These are phyloP conservation scores for Synchiropus splendidus DNA, from an alignment of 2,113 vertebrate genomes.

Conservation along the genomic window DNA sequence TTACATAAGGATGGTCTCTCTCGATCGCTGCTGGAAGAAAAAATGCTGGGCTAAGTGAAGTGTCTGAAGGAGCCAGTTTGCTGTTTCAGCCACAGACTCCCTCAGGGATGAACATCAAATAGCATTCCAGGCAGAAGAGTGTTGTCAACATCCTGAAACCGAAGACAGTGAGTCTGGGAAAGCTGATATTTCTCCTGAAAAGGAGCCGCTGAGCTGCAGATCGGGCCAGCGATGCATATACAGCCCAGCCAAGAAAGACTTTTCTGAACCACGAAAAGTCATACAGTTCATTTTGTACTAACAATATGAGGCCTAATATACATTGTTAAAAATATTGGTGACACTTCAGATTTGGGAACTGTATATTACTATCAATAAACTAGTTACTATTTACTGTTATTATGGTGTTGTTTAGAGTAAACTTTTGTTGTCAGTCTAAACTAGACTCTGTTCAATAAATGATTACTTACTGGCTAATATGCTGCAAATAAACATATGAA, in stretches of 20 bases:
- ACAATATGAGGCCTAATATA: too few species aligned
- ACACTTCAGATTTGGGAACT: too few species aligned
- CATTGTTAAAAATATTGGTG: too few species aligned
- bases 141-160: conserved; percentile 49
- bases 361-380: too few species aligned
- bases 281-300: too few species aligned
- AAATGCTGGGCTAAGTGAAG: conserved; percentile 46
- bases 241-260: conserved; percentile 43
- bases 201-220: conserved; percentile 42
- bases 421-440: too few species aligned
- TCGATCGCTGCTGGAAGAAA: conserved; percentile 27
- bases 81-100: conserved; percentile 43
- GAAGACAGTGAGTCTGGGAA: conserved; percentile 46
- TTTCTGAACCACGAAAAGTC: too few species aligned
- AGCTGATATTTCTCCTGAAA: conserved; percentile 38
- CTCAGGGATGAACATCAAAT: conserved; percentile 47
- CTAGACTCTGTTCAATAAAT: too few species aligned
- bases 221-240: conserved; percentile 32
- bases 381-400: too few species aligned
- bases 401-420: too few species aligned
- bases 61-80: conserved; percentile 30
- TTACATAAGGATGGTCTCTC: conserved; percentile 25
- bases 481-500: too few species aligned
- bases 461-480: too few species aligned
- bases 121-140: conserved; percentile 42